phyloP scores from a whole-genome alignment of 2,113 vertebrate genomes.

The Pavo muticus region DNA sequence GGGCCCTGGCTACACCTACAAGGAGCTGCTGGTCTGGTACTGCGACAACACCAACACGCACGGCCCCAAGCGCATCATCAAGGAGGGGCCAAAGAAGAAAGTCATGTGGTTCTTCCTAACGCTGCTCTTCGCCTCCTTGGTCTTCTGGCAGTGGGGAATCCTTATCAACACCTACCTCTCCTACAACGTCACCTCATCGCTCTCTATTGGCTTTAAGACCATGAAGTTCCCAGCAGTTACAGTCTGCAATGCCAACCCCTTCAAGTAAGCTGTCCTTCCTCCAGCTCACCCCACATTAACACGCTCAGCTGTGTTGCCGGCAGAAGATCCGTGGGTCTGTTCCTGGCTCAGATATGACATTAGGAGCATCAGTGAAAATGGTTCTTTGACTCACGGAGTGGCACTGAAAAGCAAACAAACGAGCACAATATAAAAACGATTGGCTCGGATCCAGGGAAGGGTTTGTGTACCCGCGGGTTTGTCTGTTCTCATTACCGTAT shows the following conservation, averaged over 20 bases:
- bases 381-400: not conserved
- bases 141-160: constrained; percentile 85
- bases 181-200: constrained; percentile 79
- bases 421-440: not conserved
- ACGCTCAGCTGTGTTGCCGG: accelerated
- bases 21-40: constrained; percentile 87
- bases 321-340: accelerated
- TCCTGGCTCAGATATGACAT: accelerated
- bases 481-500: not conserved
- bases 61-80: constrained; percentile 84
- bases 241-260: constrained; percentile 83
- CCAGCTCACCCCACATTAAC: not conserved
- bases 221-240: constrained; percentile 86
- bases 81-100: constrained; percentile 86
- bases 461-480: not conserved
- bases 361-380: not conserved
- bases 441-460: not conserved
- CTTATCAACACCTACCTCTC: constrained; percentile 84
- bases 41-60: constrained; percentile 88
- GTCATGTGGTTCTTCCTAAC: constrained; percentile 83
- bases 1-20: constrained; percentile 84
- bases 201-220: constrained; percentile 82
- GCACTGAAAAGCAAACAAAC: not conserved
- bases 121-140: constrained; percentile 78
- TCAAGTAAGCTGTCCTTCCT: constrained; percentile 71